Conservation (phyloP, 2,888 invertebrate species). For the Acrobasis suavella region DNA sequence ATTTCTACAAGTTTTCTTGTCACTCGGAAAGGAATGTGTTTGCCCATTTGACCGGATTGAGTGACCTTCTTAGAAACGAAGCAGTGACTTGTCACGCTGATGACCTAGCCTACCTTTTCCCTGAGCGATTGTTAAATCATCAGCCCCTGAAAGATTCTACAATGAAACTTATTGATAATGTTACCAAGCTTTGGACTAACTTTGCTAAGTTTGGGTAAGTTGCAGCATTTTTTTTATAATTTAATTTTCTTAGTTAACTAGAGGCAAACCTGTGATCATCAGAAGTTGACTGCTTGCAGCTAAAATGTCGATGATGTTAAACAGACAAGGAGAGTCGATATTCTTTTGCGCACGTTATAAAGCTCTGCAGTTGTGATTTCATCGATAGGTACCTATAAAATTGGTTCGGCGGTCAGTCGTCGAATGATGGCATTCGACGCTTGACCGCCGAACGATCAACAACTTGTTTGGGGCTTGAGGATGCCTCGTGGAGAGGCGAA, state of each 20-base stretch:
- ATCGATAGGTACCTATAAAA: no score
- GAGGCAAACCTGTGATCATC: neutral
- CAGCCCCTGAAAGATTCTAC: conserved; percentile 34
- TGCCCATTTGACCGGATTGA: conserved; percentile 36
- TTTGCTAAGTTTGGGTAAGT: conserved; percentile 56
- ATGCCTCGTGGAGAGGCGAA: no score
- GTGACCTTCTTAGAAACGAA: conserved; percentile 32
- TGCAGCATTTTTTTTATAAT: neutral
- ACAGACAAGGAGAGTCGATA: no score
- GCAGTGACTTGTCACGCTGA: conserved; percentile 48
- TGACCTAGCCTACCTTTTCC: conserved; percentile 55
- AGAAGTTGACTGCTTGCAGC: neutral
- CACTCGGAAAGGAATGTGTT: conserved; percentile 53
- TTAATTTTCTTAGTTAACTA: neutral
- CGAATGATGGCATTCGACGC: no score
- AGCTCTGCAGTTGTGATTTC: no score
- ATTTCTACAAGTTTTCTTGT: conserved; percentile 56
- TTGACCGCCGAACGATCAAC: no score
- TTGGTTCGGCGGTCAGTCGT: no score
- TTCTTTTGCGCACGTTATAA: no score
- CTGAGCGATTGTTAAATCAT: conserved; percentile 27
- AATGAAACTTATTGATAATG: conserved; percentile 41
- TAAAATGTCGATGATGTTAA: no score
- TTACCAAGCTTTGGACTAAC: conserved; percentile 50
- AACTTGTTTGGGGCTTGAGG: no score